Evolutionary conservation across 2,888 invertebrate genomes (phyloP).

Genomic region (Andrena bicolor): DNA sequence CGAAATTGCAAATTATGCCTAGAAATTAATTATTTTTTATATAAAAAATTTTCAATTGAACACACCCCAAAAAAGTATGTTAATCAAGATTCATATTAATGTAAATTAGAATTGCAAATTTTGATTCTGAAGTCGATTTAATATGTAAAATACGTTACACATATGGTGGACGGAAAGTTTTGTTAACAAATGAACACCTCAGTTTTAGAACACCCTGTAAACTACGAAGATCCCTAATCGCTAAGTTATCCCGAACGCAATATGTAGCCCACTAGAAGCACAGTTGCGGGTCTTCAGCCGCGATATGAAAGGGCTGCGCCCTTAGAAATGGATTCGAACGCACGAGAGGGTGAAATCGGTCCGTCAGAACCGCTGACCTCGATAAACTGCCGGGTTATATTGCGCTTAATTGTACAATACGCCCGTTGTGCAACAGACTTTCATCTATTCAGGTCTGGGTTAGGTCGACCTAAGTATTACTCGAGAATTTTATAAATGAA

Average conservation of each 20-base stretch:
- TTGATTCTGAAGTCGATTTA: no score
- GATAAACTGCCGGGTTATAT: conserved; percentile 32
- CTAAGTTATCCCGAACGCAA: not conserved
- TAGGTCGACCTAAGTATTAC: conserved; percentile 2
- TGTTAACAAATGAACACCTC: no score
- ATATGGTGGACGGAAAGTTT: no score
- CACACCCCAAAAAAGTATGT: no score
- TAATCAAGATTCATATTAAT: no score
- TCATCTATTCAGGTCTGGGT: not conserved
- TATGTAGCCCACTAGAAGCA: conserved; percentile 10
- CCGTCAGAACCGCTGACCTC: conserved; percentile 52
- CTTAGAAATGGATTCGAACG: conserved; percentile 55
- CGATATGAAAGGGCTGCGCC: conserved; percentile 46
- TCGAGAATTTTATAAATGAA: conserved; percentile 6
- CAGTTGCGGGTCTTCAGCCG: conserved; percentile 5
- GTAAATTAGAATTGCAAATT: no score
- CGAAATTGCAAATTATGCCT: no score
- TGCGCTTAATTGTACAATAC: conserved; percentile 41
- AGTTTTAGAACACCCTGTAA: no score
- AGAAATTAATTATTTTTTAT: no score
- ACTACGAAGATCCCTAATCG: not conserved
- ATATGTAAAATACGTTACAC: no score
- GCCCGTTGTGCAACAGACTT: conserved; percentile 26
- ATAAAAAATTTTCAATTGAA: no score
- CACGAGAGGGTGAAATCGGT: conserved; percentile 47